Base-by-base conservation (phyloP, 2,888 invertebrate genomes). In the Xiphydria camelus region DNA sequence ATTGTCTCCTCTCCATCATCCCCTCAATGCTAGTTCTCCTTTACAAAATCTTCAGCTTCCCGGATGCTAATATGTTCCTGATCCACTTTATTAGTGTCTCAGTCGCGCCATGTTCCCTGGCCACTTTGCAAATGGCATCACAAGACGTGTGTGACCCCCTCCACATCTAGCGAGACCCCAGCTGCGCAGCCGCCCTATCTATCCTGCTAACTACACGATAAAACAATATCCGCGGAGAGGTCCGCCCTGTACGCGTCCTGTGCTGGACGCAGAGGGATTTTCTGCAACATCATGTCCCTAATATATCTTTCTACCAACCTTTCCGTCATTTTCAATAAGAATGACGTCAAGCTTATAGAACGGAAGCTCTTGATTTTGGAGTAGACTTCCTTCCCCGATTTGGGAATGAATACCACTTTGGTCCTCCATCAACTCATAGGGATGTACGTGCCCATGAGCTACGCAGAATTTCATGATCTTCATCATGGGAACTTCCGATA, bases 261-360 rank as follows among this genome's bases (percentile, higher is more conserved):
- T 1, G 45, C 17, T 1, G 3, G 7, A n/a, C 55, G 40, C n/a
- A n/a, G n/a, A n/a, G n/a, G n/a, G n/a, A n/a, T n/a, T n/a, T n/a
- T n/a, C n/a, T n/a, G n/a, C n/a, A 55, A 10, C 4, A 49, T 36
- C 15, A 25, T 38, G 4, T 48, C 50, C 32, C 45, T 49, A 1
- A 57, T 48, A 25, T 50, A 19, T 18, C 53, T 40, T 23, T 57
- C 55, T 4, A 61, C 43, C 15, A 60, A 37, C 32, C 50, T 51
- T 25, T 62, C 59, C 35, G 59, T 3, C 1, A 51, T 57, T 23
- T 62, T 59, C 0, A 61, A 40, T 1, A 57, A 17, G 19, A 59
- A 56, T 1, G 57, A 61, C 1, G 41, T 54, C 1, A 62, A 36
- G 36, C 53, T 57, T 4, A 61, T 59, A 0, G 56, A 59, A 40